Base-by-base conservation (phyloP, 2,888 invertebrate genomes). In the Rhorus exstirpatorius region DNA sequence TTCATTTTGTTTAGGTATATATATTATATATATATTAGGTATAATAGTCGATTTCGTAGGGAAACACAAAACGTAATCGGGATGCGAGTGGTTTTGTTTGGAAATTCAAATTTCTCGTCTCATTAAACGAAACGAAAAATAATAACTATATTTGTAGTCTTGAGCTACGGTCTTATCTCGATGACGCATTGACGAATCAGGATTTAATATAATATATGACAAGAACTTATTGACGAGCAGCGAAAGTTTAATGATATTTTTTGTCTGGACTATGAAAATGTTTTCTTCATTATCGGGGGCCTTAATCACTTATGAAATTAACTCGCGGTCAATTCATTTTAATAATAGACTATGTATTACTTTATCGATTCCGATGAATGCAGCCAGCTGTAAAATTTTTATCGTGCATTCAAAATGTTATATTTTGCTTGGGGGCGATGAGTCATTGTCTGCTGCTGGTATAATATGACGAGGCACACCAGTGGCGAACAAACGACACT, bases 401-500 rank as follows among this genome's bases (percentile, higher is more conserved):
- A 79, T 77, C 63, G 78, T 35, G 44, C 49, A 14, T 60, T 49
- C 31, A 10, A 17, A 21, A 41, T 63, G 58, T 46, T 21, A 26
- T 35, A 35, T 46, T 12, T 53, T 8, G 17, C 26, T 24, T 46
- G 41, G 31, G 51, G 21, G 53, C 78, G 65, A 79, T 79, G 71
- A 71, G 55, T 79, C 78, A 78, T 55, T 35, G 35, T 7, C 19
- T 12, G 51, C n/a, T 17, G 63, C 35, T 8, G 58, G 49, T n/a
- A n/a, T n/a, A n/a, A n/a, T 71, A 44, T 63, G 63, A 79, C 71
- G 78, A 72, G 17, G 10, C 44, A 44, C 71, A 24, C 60, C 49
- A 46, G 41, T 46, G 38, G 10, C 63, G 35, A 49, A 19, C 10
- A 51, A 61, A 6, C 26, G 19, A 17, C 26, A 65, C 70, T 70